Percentiles rank a stretch among this genome's conserved stretches.
Conservation (phyloP, 2,113 vertebrate genomes). For the Machaerirhynchus nigripectus region DNA sequence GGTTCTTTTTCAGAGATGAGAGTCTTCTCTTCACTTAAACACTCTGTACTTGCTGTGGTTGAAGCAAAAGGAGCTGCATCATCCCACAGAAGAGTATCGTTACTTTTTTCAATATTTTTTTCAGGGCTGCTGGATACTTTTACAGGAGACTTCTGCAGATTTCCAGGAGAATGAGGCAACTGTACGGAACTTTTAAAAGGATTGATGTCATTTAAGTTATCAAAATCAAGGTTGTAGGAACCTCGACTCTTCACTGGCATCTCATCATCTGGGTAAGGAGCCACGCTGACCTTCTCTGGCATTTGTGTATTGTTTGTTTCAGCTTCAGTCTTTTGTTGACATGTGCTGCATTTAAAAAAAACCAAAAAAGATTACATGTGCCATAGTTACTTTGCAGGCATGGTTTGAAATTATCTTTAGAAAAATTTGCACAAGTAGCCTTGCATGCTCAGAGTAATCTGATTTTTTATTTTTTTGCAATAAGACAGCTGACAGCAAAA, state of each 20-base stretch:
- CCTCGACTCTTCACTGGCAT: constrained; percentile 62
- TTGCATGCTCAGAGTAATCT: not conserved
- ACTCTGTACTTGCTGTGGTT: not conserved
- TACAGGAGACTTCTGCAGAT: not conserved
- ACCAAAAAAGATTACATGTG: not conserved
- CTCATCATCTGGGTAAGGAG: not conserved
- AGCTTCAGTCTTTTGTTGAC: constrained; percentile 26
- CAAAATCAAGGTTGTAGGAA: constrained; percentile 69
- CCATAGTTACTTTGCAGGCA: not conserved
- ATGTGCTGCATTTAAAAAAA: not conserved
- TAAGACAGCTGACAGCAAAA: not conserved
- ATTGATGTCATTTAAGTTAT: not conserved
- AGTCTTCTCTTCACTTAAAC: not conserved
- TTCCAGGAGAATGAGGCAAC: constrained; percentile 10
- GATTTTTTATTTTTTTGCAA: not conserved
- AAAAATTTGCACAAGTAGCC: not conserved
- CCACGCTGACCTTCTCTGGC: not conserved
- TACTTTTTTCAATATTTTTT: not conserved
- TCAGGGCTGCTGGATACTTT: not conserved
- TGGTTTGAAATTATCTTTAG: not conserved
- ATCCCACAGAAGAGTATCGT: not conserved
- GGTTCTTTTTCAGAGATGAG: not conserved
- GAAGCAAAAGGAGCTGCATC: not conserved
- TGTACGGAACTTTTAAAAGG: constrained; percentile 44
- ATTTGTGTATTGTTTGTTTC: not conserved